Evolutionary conservation across 1,140 invertebrate genomes (phyloP), one percentile per base, ranked within the genome.

Genomic region (Bradynema listronoti): DNA sequence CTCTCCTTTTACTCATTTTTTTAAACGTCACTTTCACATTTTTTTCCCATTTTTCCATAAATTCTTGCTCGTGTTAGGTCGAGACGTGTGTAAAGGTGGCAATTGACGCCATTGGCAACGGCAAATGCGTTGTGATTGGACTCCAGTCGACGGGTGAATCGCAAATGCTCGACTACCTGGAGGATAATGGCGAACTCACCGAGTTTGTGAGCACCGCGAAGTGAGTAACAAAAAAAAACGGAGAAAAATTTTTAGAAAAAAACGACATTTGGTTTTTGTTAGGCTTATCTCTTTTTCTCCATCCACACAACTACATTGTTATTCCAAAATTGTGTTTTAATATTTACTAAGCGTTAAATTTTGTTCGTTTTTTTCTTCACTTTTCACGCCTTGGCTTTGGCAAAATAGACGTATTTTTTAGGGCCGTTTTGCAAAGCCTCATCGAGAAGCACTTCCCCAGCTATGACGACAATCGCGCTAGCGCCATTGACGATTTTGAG

Each of bases 171-270:
- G 93, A 98, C 79, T 89, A 93, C 79, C 79, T 98, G 2, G 94
- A 98, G 80, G 85, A 90, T 52, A 87, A 89, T 75, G 91, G 94
- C 70, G 94, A 98, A 80, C 83, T 99, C 5, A 89, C 85, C 47
- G 94, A 98, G 80, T 98, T 99, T 83, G 93, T 98, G 1, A 98
- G 94, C 29, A 97, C 93, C 11, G 92, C 94, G 52, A 97, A 97
- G 87, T 90, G 79, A 83, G 84, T 80, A n/a, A n/a, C n/a, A n/a
- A n/a, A n/a, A n/a, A n/a, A n/a, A n/a, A n/a, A n/a, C n/a, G n/a
- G n/a, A n/a, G n/a, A n/a, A n/a, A n/a, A n/a, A n/a, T n/a, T n/a
- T n/a, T n/a, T n/a, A n/a, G n/a, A n/a, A n/a, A n/a, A n/a, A n/a
- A n/a, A n/a, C n/a, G n/a, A n/a, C n/a, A n/a, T n/a, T n/a, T n/a